Conservation (phyloP, 1,140 invertebrate species). For the Holcopasites calliopsidis region DNA sequence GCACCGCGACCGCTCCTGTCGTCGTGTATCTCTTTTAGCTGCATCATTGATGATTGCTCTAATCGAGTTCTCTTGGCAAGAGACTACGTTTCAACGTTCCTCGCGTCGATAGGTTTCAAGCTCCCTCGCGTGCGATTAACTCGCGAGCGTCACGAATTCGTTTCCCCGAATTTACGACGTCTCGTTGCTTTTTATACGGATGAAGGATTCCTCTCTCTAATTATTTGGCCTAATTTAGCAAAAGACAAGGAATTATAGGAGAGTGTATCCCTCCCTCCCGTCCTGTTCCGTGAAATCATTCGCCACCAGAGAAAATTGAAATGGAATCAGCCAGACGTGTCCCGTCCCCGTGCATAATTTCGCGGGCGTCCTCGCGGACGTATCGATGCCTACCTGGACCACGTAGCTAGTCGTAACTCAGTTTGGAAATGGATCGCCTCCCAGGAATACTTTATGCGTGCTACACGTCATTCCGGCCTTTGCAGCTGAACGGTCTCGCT, state of each 20-base stretch:
- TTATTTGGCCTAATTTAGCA: no score
- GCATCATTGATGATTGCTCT: slow-evolving; percentile 75
- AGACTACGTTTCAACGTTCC: slow-evolving; percentile 49
- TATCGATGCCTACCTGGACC: slow-evolving; percentile 59
- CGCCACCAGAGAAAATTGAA: slow-evolving; percentile 16
- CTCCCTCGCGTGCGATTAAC: slow-evolving; percentile 20
- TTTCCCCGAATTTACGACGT: background rate
- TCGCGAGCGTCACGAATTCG: slow-evolving; percentile 1
- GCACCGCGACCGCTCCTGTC: slow-evolving; percentile 40
- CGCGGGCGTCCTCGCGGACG: slow-evolving; percentile 42
- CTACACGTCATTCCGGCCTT: slow-evolving; percentile 68
- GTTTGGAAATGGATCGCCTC: slow-evolving; percentile 63
- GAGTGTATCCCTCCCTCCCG: no score
- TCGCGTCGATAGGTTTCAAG: slow-evolving; percentile 7
- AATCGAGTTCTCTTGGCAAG: slow-evolving; percentile 22
- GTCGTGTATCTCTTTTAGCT: slow-evolving; percentile 73
- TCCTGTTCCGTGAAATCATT: background rate
- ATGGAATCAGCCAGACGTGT: slow-evolving; percentile 38
- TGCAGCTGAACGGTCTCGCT: slow-evolving; percentile 11
- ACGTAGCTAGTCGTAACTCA: slow-evolving; percentile 64
- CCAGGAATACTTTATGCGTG: slow-evolving; percentile 78
- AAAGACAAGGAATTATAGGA: no score
- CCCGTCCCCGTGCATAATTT: slow-evolving; percentile 53
- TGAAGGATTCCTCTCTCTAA: no score
- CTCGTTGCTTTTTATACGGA: background rate